Percentiles rank a stretch among this genome's conserved stretches.
Conservation (phyloP, 2,113 vertebrate species). For the Trematomus loennbergii region DNA sequence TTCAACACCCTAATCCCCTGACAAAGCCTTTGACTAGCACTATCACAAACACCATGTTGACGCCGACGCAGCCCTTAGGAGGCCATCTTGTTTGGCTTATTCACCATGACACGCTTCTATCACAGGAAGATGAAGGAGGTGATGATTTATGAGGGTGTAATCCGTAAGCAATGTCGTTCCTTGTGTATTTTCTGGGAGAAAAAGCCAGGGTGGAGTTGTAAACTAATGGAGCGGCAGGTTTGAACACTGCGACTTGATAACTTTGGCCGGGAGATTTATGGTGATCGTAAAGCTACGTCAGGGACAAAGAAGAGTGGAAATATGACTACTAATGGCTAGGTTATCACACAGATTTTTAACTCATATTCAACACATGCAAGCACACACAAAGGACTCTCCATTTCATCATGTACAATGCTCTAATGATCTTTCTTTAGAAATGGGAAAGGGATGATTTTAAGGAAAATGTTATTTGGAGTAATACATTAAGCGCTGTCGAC, state of each 20-base stretch:
- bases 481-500: slow-evolving; percentile 88
- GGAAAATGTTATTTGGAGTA: slow-evolving; percentile 91
- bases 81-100: slow-evolving; percentile 80
- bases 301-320: slow-evolving; percentile 81
- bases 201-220: slow-evolving; percentile 77
- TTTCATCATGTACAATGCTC: slow-evolving; percentile 77
- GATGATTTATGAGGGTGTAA: slow-evolving; percentile 82
- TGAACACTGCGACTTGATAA: slow-evolving; percentile 80
- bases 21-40: slow-evolving; percentile 75
- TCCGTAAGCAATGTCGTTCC: slow-evolving; percentile 72
- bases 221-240: slow-evolving; percentile 84
- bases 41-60: slow-evolving; percentile 83
- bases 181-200: slow-evolving; percentile 79
- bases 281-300: slow-evolving; percentile 81
- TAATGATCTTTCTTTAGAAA: slow-evolving; percentile 88
- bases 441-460: slow-evolving; percentile 78
- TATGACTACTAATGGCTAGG: slow-evolving; percentile 76
- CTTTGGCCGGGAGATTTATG: slow-evolving; percentile 83
- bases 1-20: slow-evolving; percentile 75
- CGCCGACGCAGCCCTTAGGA: slow-evolving; percentile 58
- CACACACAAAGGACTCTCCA: slow-evolving; percentile 42
- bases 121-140: slow-evolving; percentile 67
- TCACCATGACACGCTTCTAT: slow-evolving; percentile 72
- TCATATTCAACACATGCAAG: slow-evolving; percentile 58
- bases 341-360: slow-evolving; percentile 69